Percentiles rank a stretch among this genome's conserved stretches.
These are phyloP conservation scores for Stenurella melanura DNA, from an alignment of 2,888 invertebrate genomes.

Conservation along the genomic window DNA sequence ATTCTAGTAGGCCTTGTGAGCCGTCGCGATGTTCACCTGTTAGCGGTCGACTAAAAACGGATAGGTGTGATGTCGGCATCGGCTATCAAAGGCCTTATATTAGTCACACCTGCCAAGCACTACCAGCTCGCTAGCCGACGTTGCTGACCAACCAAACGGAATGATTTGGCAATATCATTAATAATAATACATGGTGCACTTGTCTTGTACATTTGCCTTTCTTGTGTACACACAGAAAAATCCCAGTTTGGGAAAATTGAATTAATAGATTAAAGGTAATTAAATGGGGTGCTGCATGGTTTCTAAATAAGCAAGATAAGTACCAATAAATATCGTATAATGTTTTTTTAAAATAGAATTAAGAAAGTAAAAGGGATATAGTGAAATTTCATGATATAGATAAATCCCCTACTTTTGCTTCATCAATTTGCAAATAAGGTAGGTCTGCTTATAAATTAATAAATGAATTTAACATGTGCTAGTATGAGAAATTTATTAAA, in stretches of 20 bases:
- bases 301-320: too few species aligned
- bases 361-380: too few species aligned
- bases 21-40: conserved; percentile 14
- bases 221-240: conserved; percentile 38
- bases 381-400: too few species aligned
- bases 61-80: conserved; percentile 69
- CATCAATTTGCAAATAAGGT: too few species aligned
- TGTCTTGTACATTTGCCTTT: conserved; percentile 64
- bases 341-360: too few species aligned
- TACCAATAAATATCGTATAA: too few species aligned
- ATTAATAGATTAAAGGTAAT: too few species aligned
- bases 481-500: too few species aligned
- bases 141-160: conserved; percentile 68
- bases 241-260: background rate
- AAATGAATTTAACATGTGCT: too few species aligned
- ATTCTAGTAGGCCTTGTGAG: conserved; percentile 57
- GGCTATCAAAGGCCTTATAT: conserved; percentile 69
- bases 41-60: conserved; percentile 18
- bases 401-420: too few species aligned
- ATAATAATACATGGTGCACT: conserved; percentile 65
- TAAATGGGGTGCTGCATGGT: too few species aligned
- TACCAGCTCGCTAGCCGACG: conserved; percentile 64
- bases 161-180: conserved; percentile 72
- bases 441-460: too few species aligned
- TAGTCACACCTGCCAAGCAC: conserved; percentile 74